Conservation (phyloP, 1,140 invertebrate species). For the Leptestheria dahalacensis region DNA sequence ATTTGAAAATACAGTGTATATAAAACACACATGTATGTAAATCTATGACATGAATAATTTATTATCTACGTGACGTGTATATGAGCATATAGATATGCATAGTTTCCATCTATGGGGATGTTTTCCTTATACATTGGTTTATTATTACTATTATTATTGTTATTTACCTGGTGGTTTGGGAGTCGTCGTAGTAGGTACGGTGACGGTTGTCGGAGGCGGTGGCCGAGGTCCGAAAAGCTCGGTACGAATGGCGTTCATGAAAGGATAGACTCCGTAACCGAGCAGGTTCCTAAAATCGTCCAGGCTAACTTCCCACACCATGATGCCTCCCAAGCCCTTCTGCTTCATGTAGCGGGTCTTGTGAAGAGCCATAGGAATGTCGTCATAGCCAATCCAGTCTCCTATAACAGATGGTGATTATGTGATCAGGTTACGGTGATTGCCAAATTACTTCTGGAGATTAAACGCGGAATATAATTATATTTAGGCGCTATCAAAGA, state of each 20-base stretch:
- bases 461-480: no score
- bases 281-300: slow-evolving; percentile 17
- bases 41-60: no score
- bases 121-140: no score
- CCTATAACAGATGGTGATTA: background rate
- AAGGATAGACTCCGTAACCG: background rate
- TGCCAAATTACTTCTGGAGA: no score
- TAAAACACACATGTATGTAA: no score
- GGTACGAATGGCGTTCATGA: background rate
- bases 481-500: no score
- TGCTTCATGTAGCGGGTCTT: slow-evolving; percentile 19
- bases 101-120: no score
- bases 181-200: background rate
- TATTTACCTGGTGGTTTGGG: background rate
- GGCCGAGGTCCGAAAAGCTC: background rate
- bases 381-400: slow-evolving; percentile 20
- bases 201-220: background rate
- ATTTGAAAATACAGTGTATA: no score
- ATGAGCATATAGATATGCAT: no score
- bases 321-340: slow-evolving; percentile 11
- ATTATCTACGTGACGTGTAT: no score
- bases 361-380: slow-evolving; percentile 14
- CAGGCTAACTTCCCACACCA: slow-evolving; percentile 15
- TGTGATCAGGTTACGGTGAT: no score
- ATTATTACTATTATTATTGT: background rate